phyloP scores from a whole-genome alignment of 1,140 invertebrate species.

The Batillaria attramentaria region DNA sequence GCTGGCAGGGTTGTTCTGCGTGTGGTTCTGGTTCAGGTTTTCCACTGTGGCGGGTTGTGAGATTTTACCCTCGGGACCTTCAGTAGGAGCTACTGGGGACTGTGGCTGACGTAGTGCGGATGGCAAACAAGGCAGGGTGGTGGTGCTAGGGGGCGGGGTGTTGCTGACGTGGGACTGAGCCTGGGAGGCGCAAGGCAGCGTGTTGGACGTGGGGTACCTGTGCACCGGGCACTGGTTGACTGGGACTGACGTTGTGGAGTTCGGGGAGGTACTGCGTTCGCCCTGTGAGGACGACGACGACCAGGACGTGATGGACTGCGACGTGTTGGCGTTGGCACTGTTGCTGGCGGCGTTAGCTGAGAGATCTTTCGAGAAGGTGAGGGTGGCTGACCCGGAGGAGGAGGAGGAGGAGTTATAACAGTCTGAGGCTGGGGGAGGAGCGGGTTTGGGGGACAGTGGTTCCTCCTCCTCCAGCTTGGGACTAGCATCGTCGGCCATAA shows the following conservation, averaged over 20 bases:
- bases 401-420: neutral
- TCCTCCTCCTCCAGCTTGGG: slow-evolving; percentile 32
- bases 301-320: neutral
- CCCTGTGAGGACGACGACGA: slow-evolving; percentile 1
- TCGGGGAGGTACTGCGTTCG: neutral
- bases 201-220: too few relatives aligned
- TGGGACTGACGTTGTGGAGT: neutral
- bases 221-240: neutral
- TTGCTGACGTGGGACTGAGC: too few relatives aligned
- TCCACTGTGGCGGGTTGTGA: too few relatives aligned
- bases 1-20: neutral
- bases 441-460: neutral
- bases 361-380: neutral
- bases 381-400: neutral
- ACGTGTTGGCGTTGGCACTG: too few relatives aligned
- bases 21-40: neutral
- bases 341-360: too few relatives aligned
- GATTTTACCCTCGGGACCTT: too few relatives aligned
- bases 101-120: too few relatives aligned
- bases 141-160: too few relatives aligned
- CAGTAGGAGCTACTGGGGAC: too few relatives aligned
- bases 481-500: slow-evolving; percentile 47
- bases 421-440: neutral
- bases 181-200: too few relatives aligned
- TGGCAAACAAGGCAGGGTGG: too few relatives aligned